phyloP scores from a whole-genome alignment of 2,113 vertebrate genomes.

The Talpa occidentalis region DNA sequence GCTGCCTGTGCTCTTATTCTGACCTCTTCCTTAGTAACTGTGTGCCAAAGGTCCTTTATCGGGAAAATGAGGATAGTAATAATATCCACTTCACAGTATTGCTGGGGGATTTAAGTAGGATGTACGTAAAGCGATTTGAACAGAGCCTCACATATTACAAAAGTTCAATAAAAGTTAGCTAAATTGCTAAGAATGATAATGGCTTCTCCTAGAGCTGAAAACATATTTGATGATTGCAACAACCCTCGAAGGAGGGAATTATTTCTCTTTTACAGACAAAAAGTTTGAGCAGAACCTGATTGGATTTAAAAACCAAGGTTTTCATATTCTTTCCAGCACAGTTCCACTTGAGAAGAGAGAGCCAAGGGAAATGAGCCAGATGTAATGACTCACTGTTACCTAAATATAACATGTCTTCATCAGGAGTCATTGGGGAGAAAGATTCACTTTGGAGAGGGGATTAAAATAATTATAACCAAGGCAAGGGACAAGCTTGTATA shows the following conservation, averaged over 20 bases:
- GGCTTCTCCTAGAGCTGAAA: neutral
- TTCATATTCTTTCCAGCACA: neutral
- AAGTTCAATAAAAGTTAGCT: neutral
- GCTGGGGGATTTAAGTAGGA: neutral
- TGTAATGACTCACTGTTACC: conserved; percentile 43
- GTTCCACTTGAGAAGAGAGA: conserved; percentile 29
- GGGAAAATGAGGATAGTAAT: neutral
- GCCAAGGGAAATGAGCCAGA: conserved; percentile 1
- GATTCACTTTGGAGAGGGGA: conserved; percentile 14
- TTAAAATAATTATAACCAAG: conserved; percentile 58
- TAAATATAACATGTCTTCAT: conserved; percentile 1
- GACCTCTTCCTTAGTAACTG: neutral
- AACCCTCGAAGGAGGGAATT: neutral
- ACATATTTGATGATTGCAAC: neutral
- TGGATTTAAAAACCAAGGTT: neutral
- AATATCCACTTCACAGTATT: neutral
- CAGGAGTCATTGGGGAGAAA: neutral
- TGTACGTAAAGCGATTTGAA: neutral
- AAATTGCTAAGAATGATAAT: neutral
- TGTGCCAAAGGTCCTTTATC: neutral
- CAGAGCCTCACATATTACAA: neutral
- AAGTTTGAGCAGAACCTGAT: neutral
- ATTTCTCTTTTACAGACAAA: neutral
- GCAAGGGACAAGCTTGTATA: neutral
- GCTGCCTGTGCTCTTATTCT: neutral